Conservation (phyloP, 2,113 vertebrate genomes). For the Tapirus terrestris region DNA sequence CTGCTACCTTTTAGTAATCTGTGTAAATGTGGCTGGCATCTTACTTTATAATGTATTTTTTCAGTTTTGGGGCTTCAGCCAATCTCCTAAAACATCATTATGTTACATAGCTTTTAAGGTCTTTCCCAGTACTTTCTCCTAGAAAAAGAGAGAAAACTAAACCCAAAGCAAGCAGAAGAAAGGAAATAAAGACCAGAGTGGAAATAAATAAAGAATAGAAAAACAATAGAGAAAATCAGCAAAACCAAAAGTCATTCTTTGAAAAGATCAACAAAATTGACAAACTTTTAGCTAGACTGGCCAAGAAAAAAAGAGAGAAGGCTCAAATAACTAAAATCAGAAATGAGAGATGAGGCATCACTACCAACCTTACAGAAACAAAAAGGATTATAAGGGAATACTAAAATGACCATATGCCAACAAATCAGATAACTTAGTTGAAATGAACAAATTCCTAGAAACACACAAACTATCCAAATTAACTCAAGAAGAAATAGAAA, state of each 20-base stretch:
- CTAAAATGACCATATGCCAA: neutral
- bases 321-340: constrained; percentile 10
- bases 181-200: neutral
- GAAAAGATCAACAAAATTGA: neutral
- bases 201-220: neutral
- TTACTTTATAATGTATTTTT: constrained; percentile 12
- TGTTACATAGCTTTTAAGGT: neutral
- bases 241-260: neutral
- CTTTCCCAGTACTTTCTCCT: neutral
- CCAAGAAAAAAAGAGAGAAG: neutral
- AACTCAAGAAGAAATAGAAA: constrained; percentile 22
- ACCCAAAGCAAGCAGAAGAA: neutral
- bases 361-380: neutral
- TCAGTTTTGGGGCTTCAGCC: neutral
- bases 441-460: neutral
- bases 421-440: neutral
- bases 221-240: neutral
- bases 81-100: neutral
- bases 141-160: constrained; percentile 8
- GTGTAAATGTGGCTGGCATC: neutral
- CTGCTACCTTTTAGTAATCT: neutral
- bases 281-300: neutral
- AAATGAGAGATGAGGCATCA: neutral
- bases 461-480: neutral
- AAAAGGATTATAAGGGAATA: neutral